Evolutionary conservation across 2,888 invertebrate species (phyloP), one percentile per base, ranked within the genome.

Genomic region (Yponomeuta evonymella): DNA sequence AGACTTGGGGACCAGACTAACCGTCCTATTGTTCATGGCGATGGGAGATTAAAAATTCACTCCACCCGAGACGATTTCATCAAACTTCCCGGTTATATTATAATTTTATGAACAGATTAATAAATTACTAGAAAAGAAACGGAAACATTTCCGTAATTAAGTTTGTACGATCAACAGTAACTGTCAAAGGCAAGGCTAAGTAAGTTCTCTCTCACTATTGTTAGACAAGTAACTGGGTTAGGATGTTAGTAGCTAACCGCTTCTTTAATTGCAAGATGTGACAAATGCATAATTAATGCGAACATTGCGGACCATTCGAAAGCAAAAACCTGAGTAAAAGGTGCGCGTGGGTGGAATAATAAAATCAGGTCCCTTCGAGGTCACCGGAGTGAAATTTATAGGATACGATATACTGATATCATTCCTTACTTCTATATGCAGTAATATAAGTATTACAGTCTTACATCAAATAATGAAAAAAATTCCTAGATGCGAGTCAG

Each of bases 91-190:
- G 12, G 4, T 58, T 2, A 58, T 15, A 58, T 58, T 58, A 58
- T 58, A 58, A 58, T 58, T 58, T 58, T 58, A 58, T 58, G 51
- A 15, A 58, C 15, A 3, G 51, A 5, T 58, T 58, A 58, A 58
- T 58, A 58, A 58, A 58, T 58, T 58, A 58, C 51, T 58, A 58
- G 51, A 58, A 58, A 58, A 58, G 51, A 58, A 58, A 58, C 51
- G 51, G 51, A 58, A 58, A 15, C 15, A 58, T 58, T 12, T 15
- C 51, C 51, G 51, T 43, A 43, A 43, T 43, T 43, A 43, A 43
- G 43, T 43, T 8, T 8, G 8, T 43, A 43, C 2, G 51, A 58
- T 58, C 15, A 58, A 58, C 51, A 58, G 51, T 23, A 23, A 23
- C 33, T 5, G 33, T 58, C 51, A 58, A 12, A 58, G 15, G 8